phyloP scores from a whole-genome alignment of 2,888 invertebrate species.

The Athetis lepigone region DNA sequence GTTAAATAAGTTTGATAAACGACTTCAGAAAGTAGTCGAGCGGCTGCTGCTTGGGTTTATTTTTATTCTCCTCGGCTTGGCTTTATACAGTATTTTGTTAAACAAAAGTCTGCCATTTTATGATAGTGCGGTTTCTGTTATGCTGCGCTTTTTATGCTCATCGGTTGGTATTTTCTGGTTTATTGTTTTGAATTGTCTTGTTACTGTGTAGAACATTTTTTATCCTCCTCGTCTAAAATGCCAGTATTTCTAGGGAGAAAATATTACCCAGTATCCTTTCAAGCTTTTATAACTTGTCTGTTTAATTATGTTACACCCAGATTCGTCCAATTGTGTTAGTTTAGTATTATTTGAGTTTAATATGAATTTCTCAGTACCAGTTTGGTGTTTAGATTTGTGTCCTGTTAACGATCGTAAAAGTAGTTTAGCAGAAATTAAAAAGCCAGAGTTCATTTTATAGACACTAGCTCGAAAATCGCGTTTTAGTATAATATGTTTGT shows the following conservation, averaged over 20 bases:
- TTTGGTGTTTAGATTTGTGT: not conserved
- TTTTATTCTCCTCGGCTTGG: conserved; percentile 57
- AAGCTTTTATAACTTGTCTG: not conserved
- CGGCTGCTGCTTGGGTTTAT: conserved; percentile 60
- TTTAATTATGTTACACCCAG: not conserved
- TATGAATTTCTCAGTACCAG: not conserved
- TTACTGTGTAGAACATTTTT: too few relatives aligned
- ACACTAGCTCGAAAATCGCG: too few relatives aligned
- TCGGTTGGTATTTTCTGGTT: conserved; percentile 12
- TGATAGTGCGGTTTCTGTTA: conserved; percentile 31
- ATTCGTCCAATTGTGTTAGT: not conserved
- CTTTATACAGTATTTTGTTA: conserved; percentile 57
- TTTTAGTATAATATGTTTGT: too few relatives aligned
- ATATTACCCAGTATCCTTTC: not conserved
- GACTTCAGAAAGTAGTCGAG: conserved; percentile 65
- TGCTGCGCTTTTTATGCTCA: conserved; percentile 34
- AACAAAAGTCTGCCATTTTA: conserved; percentile 50
- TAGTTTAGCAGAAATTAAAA: too few relatives aligned
- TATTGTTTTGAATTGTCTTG: not conserved
- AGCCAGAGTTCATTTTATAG: not conserved
- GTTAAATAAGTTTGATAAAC: conserved; percentile 68
- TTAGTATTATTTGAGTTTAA: not conserved
- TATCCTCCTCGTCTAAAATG: not conserved
- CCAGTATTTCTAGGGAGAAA: too few relatives aligned
- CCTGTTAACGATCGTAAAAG: not conserved